These are phyloP conservation scores for Silurus glanis DNA, from an alignment of 2,113 vertebrate species.

Conservation along the genomic window DNA sequence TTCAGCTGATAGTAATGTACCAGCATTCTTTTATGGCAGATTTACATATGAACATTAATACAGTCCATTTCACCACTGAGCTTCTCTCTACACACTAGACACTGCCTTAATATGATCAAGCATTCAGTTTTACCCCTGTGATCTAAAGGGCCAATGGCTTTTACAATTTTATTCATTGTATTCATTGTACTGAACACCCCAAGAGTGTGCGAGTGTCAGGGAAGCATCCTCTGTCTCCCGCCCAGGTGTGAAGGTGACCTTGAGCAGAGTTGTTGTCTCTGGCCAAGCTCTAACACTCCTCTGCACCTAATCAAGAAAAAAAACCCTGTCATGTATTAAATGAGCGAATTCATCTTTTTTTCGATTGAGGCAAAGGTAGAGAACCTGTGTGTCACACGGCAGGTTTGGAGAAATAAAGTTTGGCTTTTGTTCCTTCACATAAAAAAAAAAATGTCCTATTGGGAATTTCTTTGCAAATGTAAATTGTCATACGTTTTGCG, in stretches of 20 bases:
- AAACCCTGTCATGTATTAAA: neutral
- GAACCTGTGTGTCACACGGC: neutral
- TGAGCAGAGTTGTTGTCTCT: neutral
- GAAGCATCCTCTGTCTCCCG: neutral
- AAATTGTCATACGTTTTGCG: neutral
- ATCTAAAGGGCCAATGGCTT: neutral
- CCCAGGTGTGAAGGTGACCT: slow-evolving; percentile 31
- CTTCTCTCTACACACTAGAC: neutral
- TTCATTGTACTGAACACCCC: neutral
- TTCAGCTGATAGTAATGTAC: too few species aligned
- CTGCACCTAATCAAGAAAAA: neutral
- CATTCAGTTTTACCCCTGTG: neutral
- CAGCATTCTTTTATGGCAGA: too few species aligned
- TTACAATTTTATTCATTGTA: neutral
- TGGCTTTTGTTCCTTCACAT: neutral
- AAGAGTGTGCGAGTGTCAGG: neutral
- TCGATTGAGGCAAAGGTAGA: neutral
- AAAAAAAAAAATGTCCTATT: neutral
- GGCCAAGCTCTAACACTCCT: neutral
- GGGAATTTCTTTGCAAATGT: neutral
- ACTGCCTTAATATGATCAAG: too few species aligned
- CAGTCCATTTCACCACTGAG: neutral
- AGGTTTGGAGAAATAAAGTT: neutral
- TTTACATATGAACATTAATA: neutral
- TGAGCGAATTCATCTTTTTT: neutral